These are phyloP conservation scores for Gastrophryne carolinensis DNA, from an alignment of 2,797 vertebrate species.

Conservation along the genomic window DNA sequence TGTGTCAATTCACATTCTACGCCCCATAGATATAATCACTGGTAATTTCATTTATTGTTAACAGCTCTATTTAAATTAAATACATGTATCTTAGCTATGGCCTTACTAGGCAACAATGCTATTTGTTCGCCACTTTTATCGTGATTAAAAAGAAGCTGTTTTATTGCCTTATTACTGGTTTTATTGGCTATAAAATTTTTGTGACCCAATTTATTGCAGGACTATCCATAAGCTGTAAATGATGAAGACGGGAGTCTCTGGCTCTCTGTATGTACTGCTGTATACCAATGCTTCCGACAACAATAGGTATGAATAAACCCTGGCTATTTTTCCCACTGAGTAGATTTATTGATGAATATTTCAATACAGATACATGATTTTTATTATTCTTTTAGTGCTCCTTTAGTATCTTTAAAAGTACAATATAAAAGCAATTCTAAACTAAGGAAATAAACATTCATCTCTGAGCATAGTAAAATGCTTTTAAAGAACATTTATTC, in stretches of 20 bases:
- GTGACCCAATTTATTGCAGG: slow-evolving; percentile 19
- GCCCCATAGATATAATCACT: slow-evolving; percentile 4
- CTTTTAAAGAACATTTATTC: slow-evolving; percentile 38
- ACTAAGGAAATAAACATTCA: slow-evolving; percentile 22
- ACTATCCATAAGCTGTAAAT: background rate
- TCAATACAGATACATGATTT: slow-evolving; percentile 30
- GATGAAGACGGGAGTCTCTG: too few relatives aligned
- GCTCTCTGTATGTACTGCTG: background rate
- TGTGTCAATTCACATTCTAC: slow-evolving; percentile 7
- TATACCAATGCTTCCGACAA: slow-evolving; percentile 2
- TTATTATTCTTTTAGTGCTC: slow-evolving; percentile 9
- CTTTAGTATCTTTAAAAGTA: slow-evolving; percentile 26
- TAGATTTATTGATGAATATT: slow-evolving; percentile 35
- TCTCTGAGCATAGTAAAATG: slow-evolving; percentile 35
- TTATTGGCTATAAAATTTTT: slow-evolving; percentile 42
- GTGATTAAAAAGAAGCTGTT: slow-evolving; percentile 40
- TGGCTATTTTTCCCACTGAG: background rate
- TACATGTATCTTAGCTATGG: slow-evolving; percentile 32
- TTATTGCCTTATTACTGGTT: slow-evolving; percentile 42
- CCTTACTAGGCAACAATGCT: slow-evolving; percentile 15
- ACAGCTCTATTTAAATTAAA: slow-evolving; percentile 25
- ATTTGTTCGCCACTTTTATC: slow-evolving; percentile 33
- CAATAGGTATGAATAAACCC: slow-evolving; percentile 5
- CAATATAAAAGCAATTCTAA: slow-evolving; percentile 15
- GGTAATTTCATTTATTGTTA: slow-evolving; percentile 3